Evolutionary conservation across 2,113 vertebrate species (phyloP), one percentile per base, ranked within the genome.

Genomic region (Saccopteryx bilineata): DNA sequence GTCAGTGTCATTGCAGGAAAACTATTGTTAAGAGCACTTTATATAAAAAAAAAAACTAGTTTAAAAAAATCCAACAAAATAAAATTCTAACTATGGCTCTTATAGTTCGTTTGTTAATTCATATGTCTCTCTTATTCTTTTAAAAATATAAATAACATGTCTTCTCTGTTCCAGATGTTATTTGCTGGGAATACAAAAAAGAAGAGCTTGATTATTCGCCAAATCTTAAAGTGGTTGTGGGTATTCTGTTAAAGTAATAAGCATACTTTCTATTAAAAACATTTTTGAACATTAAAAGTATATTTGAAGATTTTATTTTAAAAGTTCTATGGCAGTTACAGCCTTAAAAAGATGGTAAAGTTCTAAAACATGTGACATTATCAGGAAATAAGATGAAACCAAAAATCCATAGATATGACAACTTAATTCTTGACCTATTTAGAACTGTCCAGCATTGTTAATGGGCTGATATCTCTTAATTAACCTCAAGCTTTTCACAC

Each of bases 111-210:
- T 87, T 87, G 48, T 23, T 69, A 84, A 91, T 78, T 65, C 2
- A 1, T 19, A 52, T 10, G 7, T 52, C 56, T 85, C 2, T 18
- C 83, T 92, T 39, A 28, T 33, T 92, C 74, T 83, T 71, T 85
- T 21, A 94, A 82, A 85, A 78, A 65, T 31, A 61, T 14, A 78
- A 48, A 61, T 68, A 69, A 81, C 87, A 95, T 87, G 28, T 68
- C 46, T 71, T 82, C 26, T 61, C 23, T 91, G 56, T 78, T 78
- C 5, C 8, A 46, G 66, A 61, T 18, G 60, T n/a, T 58, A 54
- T 1, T 0, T 65, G 10, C 28, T 24, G 8, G 28, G 75, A 12
- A 75, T 31, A 46, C 6, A 17, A 39, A 28, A 75, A 71, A 56
- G 10, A 66, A 81, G 2, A 90, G 72, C 15, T 75, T 19, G 3